Conservation (phyloP, 1,140 invertebrate genomes). For the Lasaia peninsularis region DNA sequence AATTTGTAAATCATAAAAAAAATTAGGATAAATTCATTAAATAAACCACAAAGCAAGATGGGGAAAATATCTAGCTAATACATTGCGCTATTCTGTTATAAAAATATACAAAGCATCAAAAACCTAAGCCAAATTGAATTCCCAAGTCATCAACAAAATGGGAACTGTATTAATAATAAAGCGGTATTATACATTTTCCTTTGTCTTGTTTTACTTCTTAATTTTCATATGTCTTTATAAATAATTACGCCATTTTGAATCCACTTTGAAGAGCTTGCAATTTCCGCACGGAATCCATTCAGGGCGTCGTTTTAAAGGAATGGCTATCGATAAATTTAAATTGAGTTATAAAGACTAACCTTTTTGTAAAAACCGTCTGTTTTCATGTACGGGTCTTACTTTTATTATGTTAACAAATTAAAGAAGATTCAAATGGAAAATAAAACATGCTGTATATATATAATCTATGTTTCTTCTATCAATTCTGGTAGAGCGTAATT, state of each 20-base stretch:
- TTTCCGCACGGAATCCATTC: conserved; percentile 35
- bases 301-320: conserved; percentile 37
- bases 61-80: too few species aligned
- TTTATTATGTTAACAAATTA: too few species aligned
- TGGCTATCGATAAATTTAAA: conserved; percentile 42
- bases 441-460: too few species aligned
- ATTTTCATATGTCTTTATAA: background rate
- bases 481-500: too few species aligned
- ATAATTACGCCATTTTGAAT: conserved; percentile 24
- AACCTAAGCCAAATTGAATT: too few species aligned
- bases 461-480: too few species aligned
- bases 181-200: background rate
- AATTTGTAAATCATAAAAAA: too few species aligned
- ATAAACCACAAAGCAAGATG: too few species aligned
- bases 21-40: too few species aligned
- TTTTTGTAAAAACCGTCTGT: conserved; percentile 27
- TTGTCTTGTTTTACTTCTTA: background rate
- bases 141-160: background rate
- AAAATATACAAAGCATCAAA: too few species aligned
- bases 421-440: too few species aligned
- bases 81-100: too few species aligned
- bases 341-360: conserved; percentile 32
- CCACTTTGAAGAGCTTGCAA: conserved; percentile 31
- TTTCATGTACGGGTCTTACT: conserved; percentile 20
- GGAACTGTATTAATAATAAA: background rate